A percentile compares a stretch with the other conserved stretches of the same genome.
These are phyloP conservation scores for Axis porcinus DNA, from an alignment of 2,113 vertebrate species.

Conservation along the genomic window DNA sequence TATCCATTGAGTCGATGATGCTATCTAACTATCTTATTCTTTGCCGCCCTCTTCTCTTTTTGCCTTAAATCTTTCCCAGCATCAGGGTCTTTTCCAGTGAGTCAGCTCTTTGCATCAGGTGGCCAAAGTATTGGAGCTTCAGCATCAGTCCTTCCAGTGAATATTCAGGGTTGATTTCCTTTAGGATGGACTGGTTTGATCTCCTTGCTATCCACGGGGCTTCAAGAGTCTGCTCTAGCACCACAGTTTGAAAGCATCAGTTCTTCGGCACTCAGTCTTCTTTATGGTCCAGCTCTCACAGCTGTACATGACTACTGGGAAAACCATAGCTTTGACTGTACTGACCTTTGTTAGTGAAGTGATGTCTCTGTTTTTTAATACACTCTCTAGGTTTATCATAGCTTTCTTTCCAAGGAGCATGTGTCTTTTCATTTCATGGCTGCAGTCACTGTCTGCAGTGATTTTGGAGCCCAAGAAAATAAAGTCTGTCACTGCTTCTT, in stretches of 20 bases:
- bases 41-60: not conserved
- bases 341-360: not conserved
- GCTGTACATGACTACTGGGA: not conserved
- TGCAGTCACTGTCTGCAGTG: not conserved
- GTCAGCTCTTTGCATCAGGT: not conserved
- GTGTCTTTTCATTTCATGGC: not conserved
- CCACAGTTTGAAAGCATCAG: not conserved
- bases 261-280: accelerated
- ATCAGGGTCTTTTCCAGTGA: not conserved
- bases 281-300: not conserved
- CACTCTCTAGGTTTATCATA: not conserved
- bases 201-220: not conserved
- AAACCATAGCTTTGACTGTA: not conserved
- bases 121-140: not conserved
- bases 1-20: not conserved
- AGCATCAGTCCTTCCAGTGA: not conserved
- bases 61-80: not conserved
- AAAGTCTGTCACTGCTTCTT: not conserved
- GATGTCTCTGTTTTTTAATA: not conserved
- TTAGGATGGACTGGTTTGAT: not conserved
- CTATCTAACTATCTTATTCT: not conserved
- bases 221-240: not conserved
- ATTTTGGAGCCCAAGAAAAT: not conserved
- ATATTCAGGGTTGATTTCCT: not conserved
- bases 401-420: not conserved